These are phyloP conservation scores for Todus mexicanus DNA, from an alignment of 2,797 vertebrate species.

Conservation along the genomic window DNA sequence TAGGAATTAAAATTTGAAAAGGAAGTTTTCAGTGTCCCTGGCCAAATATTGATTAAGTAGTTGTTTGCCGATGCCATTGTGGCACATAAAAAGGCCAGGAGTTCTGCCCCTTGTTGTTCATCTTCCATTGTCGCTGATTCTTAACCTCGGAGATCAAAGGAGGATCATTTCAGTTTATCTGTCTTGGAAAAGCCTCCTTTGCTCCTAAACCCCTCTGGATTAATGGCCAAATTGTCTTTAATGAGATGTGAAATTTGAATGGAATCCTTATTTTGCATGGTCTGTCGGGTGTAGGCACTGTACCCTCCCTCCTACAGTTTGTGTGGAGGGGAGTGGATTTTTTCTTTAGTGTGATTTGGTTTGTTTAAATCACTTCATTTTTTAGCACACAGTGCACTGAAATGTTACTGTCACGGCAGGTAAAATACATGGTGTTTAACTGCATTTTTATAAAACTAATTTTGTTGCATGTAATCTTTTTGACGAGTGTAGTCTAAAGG, in stretches of 20 bases:
- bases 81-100: constrained; percentile 83
- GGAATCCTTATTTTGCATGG: constrained; percentile 44
- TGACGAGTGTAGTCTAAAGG: not conserved
- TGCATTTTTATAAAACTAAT: not conserved
- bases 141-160: constrained; percentile 97
- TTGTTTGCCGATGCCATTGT: constrained; percentile 97
- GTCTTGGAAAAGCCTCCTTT: constrained; percentile 88
- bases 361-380: not conserved
- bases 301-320: constrained; percentile 9
- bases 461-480: not conserved
- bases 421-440: not conserved
- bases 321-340: no score
- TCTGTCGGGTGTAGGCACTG: not conserved
- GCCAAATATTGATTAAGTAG: constrained; percentile 99
- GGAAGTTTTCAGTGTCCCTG: constrained; percentile 88
- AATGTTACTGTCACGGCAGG: not conserved
- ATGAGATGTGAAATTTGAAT: constrained; percentile 67
- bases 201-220: constrained; percentile 70
- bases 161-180: constrained; percentile 95
- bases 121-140: constrained; percentile 88
- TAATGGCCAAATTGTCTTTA: constrained; percentile 70
- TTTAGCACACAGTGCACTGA: not conserved
- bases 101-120: constrained; percentile 86
- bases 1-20: constrained; percentile 98
- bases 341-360: not conserved